Conservation (phyloP, 2,113 vertebrate species). For the Gadus chalcogrammus region DNA sequence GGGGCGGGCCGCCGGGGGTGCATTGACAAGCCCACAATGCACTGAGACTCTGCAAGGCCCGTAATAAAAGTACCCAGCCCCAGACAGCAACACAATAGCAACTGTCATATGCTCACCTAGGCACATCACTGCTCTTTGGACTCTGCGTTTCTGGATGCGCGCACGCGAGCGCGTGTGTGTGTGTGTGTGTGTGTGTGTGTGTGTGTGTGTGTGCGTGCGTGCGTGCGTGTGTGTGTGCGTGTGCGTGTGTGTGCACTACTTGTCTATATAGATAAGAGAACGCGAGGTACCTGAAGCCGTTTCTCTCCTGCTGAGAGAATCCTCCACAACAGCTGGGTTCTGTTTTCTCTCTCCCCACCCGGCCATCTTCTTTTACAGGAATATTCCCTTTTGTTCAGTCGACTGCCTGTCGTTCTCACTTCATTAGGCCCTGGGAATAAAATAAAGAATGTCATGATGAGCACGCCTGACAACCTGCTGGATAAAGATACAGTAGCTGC, state of each 20-base stretch:
- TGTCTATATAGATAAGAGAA: slow-evolving; percentile 11
- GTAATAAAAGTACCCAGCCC: slow-evolving; percentile 42
- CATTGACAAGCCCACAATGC: slow-evolving; percentile 39
- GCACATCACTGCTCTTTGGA: slow-evolving; percentile 11
- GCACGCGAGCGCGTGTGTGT: not conserved
- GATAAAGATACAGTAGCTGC: not conserved
- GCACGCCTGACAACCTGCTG: not conserved
- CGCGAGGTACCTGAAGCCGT: not conserved
- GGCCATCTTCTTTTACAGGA: slow-evolving; percentile 23
- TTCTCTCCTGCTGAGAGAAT: too few relatives aligned
- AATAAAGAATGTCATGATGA: slow-evolving; percentile 14
- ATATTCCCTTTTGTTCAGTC: not conserved
- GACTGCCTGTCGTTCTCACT: slow-evolving; percentile 3
- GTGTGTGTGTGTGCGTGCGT: slow-evolving; percentile 1
- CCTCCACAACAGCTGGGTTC: not conserved
- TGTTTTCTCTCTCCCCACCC: not conserved
- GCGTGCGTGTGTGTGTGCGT: not conserved
- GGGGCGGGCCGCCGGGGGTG: not conserved
- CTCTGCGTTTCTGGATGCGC: not conserved
- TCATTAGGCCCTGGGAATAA: slow-evolving; percentile 9
- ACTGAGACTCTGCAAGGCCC: slow-evolving; percentile 30
- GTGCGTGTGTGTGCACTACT: not conserved
- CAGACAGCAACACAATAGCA: slow-evolving; percentile 43
- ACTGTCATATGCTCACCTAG: slow-evolving; percentile 45
- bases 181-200: slow-evolving; percentile 2